Conservation (phyloP, 2,113 vertebrate genomes). For the Rhinoderma darwinii region DNA sequence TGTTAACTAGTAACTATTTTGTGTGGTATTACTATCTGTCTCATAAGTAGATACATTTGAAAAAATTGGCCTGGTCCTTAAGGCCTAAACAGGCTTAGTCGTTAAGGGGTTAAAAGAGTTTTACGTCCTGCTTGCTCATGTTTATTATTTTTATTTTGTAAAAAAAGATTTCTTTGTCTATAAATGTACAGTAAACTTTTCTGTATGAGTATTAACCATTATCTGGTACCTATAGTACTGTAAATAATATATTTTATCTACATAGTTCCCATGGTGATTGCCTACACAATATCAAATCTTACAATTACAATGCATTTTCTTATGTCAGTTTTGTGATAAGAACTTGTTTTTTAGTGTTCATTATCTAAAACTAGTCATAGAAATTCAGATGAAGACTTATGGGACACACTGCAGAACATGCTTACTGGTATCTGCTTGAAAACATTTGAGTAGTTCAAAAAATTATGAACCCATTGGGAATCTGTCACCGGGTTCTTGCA, state of each 20-base stretch:
- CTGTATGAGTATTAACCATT: background rate
- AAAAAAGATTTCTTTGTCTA: background rate
- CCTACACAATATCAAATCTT: slow-evolving; percentile 29
- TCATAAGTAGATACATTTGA: too few species aligned
- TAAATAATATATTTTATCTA: background rate
- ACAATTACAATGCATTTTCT: slow-evolving; percentile 11
- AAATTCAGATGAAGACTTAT: background rate
- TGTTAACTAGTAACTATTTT: too few species aligned
- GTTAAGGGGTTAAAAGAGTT: too few species aligned
- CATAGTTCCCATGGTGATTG: slow-evolving; percentile 42
- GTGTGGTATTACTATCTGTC: too few species aligned
- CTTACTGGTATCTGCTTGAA: background rate
- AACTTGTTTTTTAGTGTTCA: background rate
- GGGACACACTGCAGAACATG: background rate
- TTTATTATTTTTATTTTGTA: background rate
- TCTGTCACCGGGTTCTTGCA: too few species aligned
- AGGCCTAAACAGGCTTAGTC: too few species aligned
- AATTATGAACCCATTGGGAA: background rate
- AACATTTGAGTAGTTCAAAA: background rate
- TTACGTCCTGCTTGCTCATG: too few species aligned
- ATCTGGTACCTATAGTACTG: background rate
- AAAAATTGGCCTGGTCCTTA: too few species aligned
- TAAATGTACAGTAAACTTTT: background rate
- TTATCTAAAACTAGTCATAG: slow-evolving; percentile 9
- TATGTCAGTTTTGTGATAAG: slow-evolving; percentile 12